A percentile compares a stretch with the other conserved stretches of the same genome.
Evolutionary conservation across 2,113 vertebrate genomes (phyloP).

Genomic region (Hassar affinis): DNA sequence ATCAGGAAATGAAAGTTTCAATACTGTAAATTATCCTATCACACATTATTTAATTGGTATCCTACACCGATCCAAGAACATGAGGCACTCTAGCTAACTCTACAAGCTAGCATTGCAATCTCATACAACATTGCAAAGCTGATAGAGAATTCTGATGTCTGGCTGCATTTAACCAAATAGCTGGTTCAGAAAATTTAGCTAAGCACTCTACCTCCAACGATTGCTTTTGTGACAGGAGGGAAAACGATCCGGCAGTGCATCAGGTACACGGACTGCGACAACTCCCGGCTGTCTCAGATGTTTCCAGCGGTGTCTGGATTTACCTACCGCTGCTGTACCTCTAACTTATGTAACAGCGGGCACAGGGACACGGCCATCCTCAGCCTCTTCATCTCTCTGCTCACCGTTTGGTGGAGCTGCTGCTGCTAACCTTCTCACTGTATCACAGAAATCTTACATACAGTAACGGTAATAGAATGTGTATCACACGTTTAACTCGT

Average conservation of each 20-base stretch:
- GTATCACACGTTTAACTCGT: not conserved
- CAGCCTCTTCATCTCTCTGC: slow-evolving; percentile 52
- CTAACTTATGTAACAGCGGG: slow-evolving; percentile 71
- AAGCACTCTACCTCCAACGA: not conserved
- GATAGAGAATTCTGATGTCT: not conserved
- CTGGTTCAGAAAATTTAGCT: not conserved
- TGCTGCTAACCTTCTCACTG: not conserved
- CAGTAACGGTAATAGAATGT: not conserved
- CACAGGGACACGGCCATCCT: slow-evolving; percentile 12
- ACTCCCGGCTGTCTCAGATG: slow-evolving; percentile 69
- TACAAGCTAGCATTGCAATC: not conserved
- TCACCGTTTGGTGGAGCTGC: slow-evolving; percentile 52
- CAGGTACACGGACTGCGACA: slow-evolving; percentile 73
- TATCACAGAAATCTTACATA: not conserved
- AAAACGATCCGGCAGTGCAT: slow-evolving; percentile 74
- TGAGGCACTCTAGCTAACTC: not conserved
- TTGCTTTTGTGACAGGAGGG: slow-evolving; percentile 60
- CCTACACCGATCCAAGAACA: not conserved
- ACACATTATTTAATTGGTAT: not conserved
- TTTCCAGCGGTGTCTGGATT: slow-evolving; percentile 66
- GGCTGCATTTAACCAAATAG: not conserved
- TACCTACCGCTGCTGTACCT: slow-evolving; percentile 73
- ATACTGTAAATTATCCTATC: not conserved
- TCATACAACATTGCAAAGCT: not conserved
- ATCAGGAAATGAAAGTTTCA: not conserved